Evolutionary conservation across 1,140 invertebrate genomes (phyloP).

Genomic region (Diploscapter pachys): DNA sequence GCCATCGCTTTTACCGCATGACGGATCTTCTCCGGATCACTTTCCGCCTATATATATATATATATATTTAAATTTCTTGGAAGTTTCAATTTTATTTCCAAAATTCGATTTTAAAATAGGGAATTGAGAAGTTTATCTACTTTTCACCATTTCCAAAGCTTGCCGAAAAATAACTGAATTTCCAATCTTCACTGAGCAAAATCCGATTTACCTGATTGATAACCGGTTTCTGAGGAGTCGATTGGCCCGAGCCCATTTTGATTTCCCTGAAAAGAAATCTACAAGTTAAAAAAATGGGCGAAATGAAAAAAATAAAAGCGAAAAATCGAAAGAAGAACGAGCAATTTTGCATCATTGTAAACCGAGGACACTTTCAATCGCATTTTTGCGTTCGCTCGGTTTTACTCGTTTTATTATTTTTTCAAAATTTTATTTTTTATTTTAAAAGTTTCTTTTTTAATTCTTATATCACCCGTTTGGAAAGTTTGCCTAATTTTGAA

Average conservation of each 20-base stretch:
- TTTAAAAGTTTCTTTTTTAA: too few relatives aligned
- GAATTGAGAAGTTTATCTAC: slow-evolving; percentile 1
- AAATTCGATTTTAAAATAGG: too few relatives aligned
- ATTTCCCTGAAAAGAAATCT: neutral
- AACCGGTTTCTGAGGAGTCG: slow-evolving; percentile 17
- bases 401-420: too few relatives aligned
- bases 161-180: slow-evolving; percentile 16
- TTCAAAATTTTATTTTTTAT: too few relatives aligned
- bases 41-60: neutral
- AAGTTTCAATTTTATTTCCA: slow-evolving; percentile 12
- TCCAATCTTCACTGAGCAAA: slow-evolving; percentile 5
- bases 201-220: neutral
- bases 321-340: too few relatives aligned
- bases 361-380: too few relatives aligned
- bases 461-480: too few relatives aligned
- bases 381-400: too few relatives aligned
- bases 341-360: too few relatives aligned
- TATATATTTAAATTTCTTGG: slow-evolving; percentile 18
- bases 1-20: slow-evolving; percentile 24
- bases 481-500: too few relatives aligned
- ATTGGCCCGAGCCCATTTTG: slow-evolving; percentile 22
- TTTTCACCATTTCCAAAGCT: slow-evolving; percentile 3
- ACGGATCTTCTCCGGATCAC: neutral
- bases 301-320: too few relatives aligned
- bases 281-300: too few relatives aligned